Percentiles rank a stretch among this genome's conserved stretches.
Conservation (phyloP, 2,797 vertebrate genomes). For the Pogoniulus pusillus region DNA sequence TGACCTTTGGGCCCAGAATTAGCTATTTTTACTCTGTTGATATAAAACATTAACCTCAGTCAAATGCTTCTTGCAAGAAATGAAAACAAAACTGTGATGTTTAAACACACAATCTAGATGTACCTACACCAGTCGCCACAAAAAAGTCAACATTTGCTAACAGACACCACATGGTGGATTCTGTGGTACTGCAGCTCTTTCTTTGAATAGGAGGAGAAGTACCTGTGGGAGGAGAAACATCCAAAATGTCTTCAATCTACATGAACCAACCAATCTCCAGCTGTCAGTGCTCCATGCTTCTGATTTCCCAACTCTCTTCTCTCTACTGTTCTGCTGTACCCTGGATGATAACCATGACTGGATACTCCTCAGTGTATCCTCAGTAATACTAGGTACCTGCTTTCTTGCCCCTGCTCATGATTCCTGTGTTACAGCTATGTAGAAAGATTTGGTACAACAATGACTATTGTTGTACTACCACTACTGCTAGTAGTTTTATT, state of each 20-base stretch:
- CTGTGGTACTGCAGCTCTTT: constrained; percentile 53
- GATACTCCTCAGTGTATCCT: too few species aligned
- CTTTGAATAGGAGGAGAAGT: not conserved
- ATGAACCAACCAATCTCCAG: not conserved
- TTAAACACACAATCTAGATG: constrained; percentile 65
- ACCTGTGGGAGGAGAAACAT: constrained; percentile 1
- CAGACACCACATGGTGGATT: constrained; percentile 63
- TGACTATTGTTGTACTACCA: not conserved
- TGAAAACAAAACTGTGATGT: constrained; percentile 71
- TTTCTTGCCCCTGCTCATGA: not conserved
- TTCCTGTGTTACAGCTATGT: not conserved
- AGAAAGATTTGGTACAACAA: not conserved
- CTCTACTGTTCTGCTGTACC: not conserved
- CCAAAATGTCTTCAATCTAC: not conserved
- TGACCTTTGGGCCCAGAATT: constrained; percentile 70
- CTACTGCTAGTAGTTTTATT: not conserved
- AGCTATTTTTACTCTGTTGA: constrained; percentile 69
- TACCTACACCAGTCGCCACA: constrained; percentile 55
- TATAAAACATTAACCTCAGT: constrained; percentile 70
- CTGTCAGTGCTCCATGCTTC: not conserved
- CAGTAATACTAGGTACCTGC: not conserved
- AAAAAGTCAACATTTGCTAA: constrained; percentile 67
- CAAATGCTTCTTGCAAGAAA: constrained; percentile 65
- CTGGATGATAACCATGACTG: not conserved
- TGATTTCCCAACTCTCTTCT: not conserved